Evolutionary conservation across 2,113 vertebrate species (phyloP).

Genomic region (Pica pica): DNA sequence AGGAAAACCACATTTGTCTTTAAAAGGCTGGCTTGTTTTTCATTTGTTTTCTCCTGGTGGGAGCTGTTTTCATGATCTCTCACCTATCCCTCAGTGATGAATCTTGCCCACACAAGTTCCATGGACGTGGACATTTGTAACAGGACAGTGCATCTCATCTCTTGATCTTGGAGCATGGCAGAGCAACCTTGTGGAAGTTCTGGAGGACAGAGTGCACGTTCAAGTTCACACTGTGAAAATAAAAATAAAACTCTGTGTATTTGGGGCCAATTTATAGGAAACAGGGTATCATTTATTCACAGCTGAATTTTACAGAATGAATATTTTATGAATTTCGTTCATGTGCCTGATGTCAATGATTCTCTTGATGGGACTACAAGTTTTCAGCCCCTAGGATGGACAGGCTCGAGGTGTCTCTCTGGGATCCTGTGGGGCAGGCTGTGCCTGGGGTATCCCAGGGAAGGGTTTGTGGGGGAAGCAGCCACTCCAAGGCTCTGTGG

Average conservation of each 20-base stretch:
- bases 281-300: not conserved
- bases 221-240: fast-evolving
- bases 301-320: not conserved
- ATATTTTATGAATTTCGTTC: not conserved
- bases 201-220: no score
- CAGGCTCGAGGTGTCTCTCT: not conserved
- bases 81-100: not conserved
- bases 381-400: fast-evolving
- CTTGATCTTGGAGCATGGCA: not conserved
- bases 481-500: not conserved
- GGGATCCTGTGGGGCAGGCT: not conserved
- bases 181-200: not conserved
- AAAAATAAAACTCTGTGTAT: fast-evolving
- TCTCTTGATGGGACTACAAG: fast-evolving
- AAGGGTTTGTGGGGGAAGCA: not conserved
- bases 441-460: not conserved
- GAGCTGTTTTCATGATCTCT: not conserved
- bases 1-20: not conserved
- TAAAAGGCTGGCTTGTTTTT: not conserved
- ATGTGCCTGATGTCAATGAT: fast-evolving
- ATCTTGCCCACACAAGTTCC: not conserved
- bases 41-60: not conserved
- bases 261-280: not conserved
- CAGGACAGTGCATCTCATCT: not conserved
- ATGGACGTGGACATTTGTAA: fast-evolving